A percentile compares a stretch with the other conserved stretches of the same genome.
These are phyloP conservation scores for Noctua janthina DNA, from an alignment of 2,888 invertebrate genomes.

Conservation along the genomic window DNA sequence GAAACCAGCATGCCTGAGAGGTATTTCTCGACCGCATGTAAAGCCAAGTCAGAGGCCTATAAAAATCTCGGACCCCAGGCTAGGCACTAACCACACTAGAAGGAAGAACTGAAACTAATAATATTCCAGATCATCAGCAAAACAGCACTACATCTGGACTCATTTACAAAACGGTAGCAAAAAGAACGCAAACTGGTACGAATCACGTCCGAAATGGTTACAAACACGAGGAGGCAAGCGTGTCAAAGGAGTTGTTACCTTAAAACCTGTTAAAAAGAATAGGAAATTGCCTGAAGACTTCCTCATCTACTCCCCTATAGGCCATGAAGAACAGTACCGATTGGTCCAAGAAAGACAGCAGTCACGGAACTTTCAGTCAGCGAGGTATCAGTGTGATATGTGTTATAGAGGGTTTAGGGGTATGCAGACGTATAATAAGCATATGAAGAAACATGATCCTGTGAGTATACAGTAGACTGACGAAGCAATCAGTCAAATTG, in stretches of 20 bases:
- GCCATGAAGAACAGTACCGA: slow-evolving; percentile 82
- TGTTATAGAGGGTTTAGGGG: slow-evolving; percentile 84
- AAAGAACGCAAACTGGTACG: slow-evolving; percentile 75
- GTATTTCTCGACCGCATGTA: no score
- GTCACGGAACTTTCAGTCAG: slow-evolving; percentile 81
- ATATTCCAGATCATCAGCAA: slow-evolving; percentile 79
- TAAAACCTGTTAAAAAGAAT: slow-evolving; percentile 70
- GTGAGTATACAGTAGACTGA: slow-evolving; percentile 70
- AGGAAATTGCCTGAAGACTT: slow-evolving; percentile 79
- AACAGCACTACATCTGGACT: slow-evolving; percentile 81
- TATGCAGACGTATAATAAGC: slow-evolving; percentile 78
- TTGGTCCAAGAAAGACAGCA: slow-evolving; percentile 77
- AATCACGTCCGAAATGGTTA: slow-evolving; percentile 77
- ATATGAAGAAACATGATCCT: slow-evolving; percentile 87
- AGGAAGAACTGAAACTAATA: not conserved
- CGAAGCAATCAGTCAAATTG: no score
- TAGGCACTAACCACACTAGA: no score
- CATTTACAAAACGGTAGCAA: slow-evolving; percentile 78
- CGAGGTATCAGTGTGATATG: slow-evolving; percentile 80
- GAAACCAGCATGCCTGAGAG: no score
- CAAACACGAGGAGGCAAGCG: slow-evolving; percentile 72
- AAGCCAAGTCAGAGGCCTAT: no score
- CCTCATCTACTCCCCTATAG: slow-evolving; percentile 76
- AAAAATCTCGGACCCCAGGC: no score
- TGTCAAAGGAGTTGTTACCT: slow-evolving; percentile 66